Evolutionary conservation across 2,888 invertebrate species (phyloP).

Genomic region (Acleris holmiana): DNA sequence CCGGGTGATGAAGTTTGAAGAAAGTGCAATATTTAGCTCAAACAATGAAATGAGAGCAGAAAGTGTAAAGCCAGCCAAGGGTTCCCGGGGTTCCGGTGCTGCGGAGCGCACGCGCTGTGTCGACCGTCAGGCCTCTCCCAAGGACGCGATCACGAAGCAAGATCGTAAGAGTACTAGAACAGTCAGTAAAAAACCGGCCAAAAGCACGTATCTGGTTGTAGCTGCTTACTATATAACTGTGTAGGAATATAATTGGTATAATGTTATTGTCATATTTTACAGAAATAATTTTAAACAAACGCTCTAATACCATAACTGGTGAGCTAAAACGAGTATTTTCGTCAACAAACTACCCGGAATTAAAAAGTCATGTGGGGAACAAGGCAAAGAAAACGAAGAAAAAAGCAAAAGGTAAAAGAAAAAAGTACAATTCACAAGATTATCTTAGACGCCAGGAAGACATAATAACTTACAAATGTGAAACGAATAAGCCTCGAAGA

Average conservation of each 20-base stretch:
- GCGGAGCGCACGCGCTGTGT: too few species aligned
- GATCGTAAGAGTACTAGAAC: not conserved
- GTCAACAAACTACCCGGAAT: not conserved
- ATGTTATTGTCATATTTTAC: slow-evolving; percentile 3
- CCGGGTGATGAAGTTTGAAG: slow-evolving; percentile 19
- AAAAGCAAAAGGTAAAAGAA: slow-evolving; percentile 5
- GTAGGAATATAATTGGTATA: too few species aligned
- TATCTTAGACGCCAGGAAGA: slow-evolving; percentile 8
- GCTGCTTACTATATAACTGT: too few species aligned
- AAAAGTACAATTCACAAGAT: not conserved
- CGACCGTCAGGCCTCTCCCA: too few species aligned
- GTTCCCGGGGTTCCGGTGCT: too few species aligned
- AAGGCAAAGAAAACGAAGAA: slow-evolving; percentile 8
- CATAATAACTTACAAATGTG: slow-evolving; percentile 9
- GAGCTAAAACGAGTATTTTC: slow-evolving; percentile 11
- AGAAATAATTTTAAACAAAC: slow-evolving; percentile 7
- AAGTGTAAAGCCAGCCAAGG: not conserved
- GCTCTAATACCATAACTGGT: slow-evolving; percentile 7
- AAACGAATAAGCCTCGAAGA: slow-evolving; percentile 2
- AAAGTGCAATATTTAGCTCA: not conserved
- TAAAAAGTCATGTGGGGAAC: not conserved
- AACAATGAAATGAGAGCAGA: not conserved
- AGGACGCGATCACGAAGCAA: not conserved
- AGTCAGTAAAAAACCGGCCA: too few species aligned
- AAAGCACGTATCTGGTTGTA: slow-evolving; percentile 11